Conservation (phyloP, 2,888 invertebrate species). For the Darwinula stevensoni region DNA sequence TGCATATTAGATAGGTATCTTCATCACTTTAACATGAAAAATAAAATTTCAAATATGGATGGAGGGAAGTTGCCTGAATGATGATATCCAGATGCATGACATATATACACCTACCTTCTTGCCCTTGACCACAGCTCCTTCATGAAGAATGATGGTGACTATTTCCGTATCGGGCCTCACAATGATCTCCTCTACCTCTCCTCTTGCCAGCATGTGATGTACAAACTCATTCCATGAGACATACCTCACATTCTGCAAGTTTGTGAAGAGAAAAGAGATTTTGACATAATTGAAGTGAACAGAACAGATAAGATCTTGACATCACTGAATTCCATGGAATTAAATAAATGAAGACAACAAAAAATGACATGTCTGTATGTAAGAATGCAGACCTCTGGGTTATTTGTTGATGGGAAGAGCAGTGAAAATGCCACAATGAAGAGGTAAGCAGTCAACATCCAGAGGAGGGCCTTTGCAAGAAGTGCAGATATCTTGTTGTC, state of each 20-base stretch:
- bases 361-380: too few species aligned
- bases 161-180: slow-evolving; percentile 55
- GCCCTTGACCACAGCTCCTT: slow-evolving; percentile 62
- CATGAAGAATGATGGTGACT: slow-evolving; percentile 50
- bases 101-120: slow-evolving; percentile 21
- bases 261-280: too few species aligned
- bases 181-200: slow-evolving; percentile 66
- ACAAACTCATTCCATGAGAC: slow-evolving; percentile 93
- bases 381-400: too few species aligned
- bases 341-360: too few species aligned
- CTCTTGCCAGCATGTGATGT: slow-evolving; percentile 70
- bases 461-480: slow-evolving; percentile 40
- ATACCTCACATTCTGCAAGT: too few species aligned
- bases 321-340: too few species aligned
- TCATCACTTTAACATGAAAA: neutral
- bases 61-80: slow-evolving; percentile 8
- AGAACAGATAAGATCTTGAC: too few species aligned
- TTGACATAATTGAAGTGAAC: too few species aligned
- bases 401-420: too few species aligned
- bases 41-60: slow-evolving; percentile 7
- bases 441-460: slow-evolving; percentile 45
- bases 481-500: slow-evolving; percentile 37
- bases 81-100: too few species aligned
- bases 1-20: too few species aligned
- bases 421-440: too few species aligned